Evolutionary conservation across 2,888 invertebrate species (phyloP), one percentile per base, ranked within the genome.

Genomic region (Proisotoma minuta): DNA sequence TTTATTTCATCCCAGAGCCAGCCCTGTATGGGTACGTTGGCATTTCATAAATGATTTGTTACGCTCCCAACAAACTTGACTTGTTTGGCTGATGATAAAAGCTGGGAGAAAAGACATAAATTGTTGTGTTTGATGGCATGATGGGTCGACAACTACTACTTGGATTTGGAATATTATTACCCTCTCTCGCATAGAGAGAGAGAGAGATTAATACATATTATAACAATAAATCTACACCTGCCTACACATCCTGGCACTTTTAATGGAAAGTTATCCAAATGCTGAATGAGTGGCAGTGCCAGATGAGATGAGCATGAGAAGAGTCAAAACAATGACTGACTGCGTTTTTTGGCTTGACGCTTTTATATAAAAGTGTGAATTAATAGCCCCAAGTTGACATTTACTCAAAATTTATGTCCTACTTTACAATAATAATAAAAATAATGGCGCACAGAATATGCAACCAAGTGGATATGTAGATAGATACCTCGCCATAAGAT

Each of bases 181-280:
- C 8, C 34, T 34, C 34, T 43, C 43, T 20, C 43, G 18, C 18
- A 18, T 43, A 18, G 43, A 43, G 15, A 34, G 8, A 34, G 8
- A 43, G n/a, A 15, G 43, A 43, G 43, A 43, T 43, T 43, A 43
- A 43, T 43, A 43, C 43, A 54, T 54, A 54, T 54, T 54, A 29
- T 39, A 54, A 54, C 29, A 54, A 54, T 54, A 54, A 54, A 54
- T 54, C 53, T 54, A 39, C 53, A 54, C 53, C 53, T 54, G 53
- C 52, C 52, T 52, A 54, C 53, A 20, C 10, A 18, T 15, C 5
- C 15, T 43, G 43, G 10, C 43, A 43, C 18, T 5, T 43, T 43
- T 43, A 43, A 43, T 43, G 43, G 43, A 43, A 43, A 43, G 18
- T 43, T 43, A 20, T 43, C 5, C 43, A 34, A 34, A 34, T 43